phyloP scores from a whole-genome alignment of 2,113 vertebrate species.

The Neolamprologus modestus region DNA sequence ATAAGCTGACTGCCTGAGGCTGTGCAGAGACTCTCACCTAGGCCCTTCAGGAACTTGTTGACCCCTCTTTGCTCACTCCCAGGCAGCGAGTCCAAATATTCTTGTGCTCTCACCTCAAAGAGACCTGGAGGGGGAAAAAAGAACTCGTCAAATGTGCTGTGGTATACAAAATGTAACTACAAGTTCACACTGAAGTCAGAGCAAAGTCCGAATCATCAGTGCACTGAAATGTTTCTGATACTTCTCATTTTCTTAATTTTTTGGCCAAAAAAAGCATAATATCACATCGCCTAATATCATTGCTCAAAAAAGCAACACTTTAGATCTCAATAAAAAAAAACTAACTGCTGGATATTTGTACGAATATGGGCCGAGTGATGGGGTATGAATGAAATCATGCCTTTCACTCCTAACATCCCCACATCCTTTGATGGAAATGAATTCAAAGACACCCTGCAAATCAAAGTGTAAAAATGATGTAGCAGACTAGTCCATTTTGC shows the following conservation, averaged over 20 bases:
- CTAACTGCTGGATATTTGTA: background rate
- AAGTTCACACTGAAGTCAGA: background rate
- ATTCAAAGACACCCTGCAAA: background rate
- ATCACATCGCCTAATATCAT: background rate
- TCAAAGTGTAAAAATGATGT: background rate
- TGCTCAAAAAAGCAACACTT: background rate
- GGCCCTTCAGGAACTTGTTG: slow-evolving; percentile 91
- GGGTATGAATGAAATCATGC: background rate
- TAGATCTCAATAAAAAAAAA: background rate
- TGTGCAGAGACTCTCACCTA: slow-evolving; percentile 71
- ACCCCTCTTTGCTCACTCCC: slow-evolving; percentile 87
- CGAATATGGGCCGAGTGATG: background rate
- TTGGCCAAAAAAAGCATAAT: background rate
- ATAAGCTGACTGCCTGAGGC: background rate
- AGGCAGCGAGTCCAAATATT: slow-evolving; percentile 90
- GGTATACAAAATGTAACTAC: background rate
- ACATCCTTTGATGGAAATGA: background rate
- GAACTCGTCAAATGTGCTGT: background rate
- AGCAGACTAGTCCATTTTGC: background rate
- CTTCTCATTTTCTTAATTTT: background rate
- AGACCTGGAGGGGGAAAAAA: slow-evolving; percentile 71
- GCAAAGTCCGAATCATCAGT: background rate
- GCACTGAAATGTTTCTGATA: background rate
- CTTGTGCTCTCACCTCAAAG: slow-evolving; percentile 90
- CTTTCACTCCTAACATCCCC: background rate